Conservation (phyloP, 2,797 vertebrate species). For the Oreonectes daqikongensis region DNA sequence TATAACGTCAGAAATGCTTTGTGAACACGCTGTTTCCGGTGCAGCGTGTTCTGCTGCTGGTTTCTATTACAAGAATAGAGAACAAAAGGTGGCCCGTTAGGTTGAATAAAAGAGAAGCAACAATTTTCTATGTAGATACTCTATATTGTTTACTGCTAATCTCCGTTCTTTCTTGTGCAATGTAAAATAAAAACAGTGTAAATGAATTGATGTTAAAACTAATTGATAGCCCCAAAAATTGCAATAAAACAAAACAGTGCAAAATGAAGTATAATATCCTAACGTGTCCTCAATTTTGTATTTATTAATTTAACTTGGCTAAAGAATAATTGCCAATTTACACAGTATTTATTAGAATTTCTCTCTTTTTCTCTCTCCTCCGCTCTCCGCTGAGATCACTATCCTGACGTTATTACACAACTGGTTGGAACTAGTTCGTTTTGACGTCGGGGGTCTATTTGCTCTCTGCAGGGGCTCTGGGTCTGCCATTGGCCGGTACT, state of each 20-base stretch:
- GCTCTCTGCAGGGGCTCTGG: background rate
- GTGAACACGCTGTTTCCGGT: background rate
- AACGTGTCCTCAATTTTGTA: no score
- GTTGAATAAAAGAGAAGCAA: conserved; percentile 1
- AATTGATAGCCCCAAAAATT: no score
- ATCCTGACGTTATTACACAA: background rate
- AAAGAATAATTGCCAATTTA: no score
- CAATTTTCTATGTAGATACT: no score
- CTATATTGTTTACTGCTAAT: no score
- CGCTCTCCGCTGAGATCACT: background rate
- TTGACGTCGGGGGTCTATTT: background rate
- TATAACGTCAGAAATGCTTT: background rate
- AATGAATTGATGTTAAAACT: no score
- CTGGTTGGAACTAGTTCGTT: background rate
- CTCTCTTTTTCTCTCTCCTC: background rate
- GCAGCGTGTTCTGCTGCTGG: background rate
- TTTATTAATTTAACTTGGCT: no score
- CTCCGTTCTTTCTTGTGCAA: no score
- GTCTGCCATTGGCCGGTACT: background rate
- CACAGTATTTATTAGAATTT: no score
- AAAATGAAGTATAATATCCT: no score
- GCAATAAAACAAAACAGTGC: no score
- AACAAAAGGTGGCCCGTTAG: background rate
- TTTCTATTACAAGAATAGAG: background rate
- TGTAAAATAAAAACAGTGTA: no score